Evolutionary conservation across 1,140 invertebrate species (phyloP), one percentile per base, ranked within the genome.

Genomic region (Megalopta genalis): DNA sequence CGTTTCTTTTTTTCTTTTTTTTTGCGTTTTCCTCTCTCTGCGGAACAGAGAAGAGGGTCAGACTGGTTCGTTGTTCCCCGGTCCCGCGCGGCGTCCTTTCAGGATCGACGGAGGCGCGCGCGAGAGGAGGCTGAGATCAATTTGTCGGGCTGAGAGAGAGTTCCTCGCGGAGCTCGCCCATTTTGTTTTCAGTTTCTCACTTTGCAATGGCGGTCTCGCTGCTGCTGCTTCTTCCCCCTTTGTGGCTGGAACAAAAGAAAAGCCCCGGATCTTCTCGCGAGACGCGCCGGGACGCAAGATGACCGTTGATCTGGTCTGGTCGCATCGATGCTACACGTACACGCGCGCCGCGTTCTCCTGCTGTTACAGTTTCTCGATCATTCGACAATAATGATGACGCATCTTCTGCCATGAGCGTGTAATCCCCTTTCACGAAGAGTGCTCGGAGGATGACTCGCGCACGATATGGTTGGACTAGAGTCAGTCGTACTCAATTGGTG

Each of bases 111-210:
- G 71, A 72, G 72, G 57, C 57, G 75, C 62, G 75, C 67, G 77
- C 69, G 52, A 71, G 52, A 75, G 62, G 70, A 78, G 80, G 80
- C 70, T 86, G 84, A 86, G 84, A 86, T 86, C 84, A 86, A 86
- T 85, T 85, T 68, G 39, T 74, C 73, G 77, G 82, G 67, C 71
- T 72, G 82, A 72, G 60, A 75, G 81, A 75, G 81, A 83, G 77
- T 59, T 79, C 62, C 80, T 64, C 46, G 16, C 27, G 42, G 32
- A 76, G 59, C 62, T 83, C 57, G 57, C 74, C 70, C 75, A 66
- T 39, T 23, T 78, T 25, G 16, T 52, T n/a, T 67, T 52, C 71
- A n/a, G 67, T 49, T 62, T 62, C 52, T 60, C 52, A 46, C 37
- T 46, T 49, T 67, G 63, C 23, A 27, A 21, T 52, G 49, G 32